Percentiles rank a stretch among this genome's conserved stretches.
Evolutionary conservation across 37 sponge, comb jelly and placozoan genomes (phyloP).

Genomic region (Bolinopsis microptera): DNA sequence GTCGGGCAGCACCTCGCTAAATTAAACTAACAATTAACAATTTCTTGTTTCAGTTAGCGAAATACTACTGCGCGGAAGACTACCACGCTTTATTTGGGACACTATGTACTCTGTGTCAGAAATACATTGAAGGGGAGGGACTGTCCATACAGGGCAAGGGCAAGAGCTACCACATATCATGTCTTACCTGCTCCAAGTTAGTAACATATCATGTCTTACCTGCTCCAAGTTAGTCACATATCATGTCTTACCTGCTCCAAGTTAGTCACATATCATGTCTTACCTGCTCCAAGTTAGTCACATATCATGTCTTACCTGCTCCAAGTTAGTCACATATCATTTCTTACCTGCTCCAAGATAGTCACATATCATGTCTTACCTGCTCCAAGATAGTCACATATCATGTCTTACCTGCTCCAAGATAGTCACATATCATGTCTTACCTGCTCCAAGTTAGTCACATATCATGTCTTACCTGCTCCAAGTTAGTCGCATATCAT

Average conservation of each 20-base stretch:
- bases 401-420: background rate
- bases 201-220: background rate
- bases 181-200: constrained; percentile 48
- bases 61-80: constrained; percentile 62
- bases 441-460: background rate
- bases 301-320: background rate
- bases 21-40: too few species aligned
- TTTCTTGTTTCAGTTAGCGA: constrained; percentile 15
- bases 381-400: background rate
- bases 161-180: constrained; percentile 60
- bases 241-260: background rate
- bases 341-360: background rate
- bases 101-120: background rate
- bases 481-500: constrained; percentile 3
- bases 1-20: too few species aligned
- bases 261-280: constrained; percentile 23
- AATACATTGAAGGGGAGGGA: constrained; percentile 59
- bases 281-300: background rate
- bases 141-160: constrained; percentile 63
- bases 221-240: background rate
- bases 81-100: constrained; percentile 57
- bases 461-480: background rate
- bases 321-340: background rate
- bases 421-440: constrained; percentile 16
- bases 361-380: background rate